Evolutionary conservation across 2,888 invertebrate genomes (phyloP).

Genomic region (Callyntrura sp.): DNA sequence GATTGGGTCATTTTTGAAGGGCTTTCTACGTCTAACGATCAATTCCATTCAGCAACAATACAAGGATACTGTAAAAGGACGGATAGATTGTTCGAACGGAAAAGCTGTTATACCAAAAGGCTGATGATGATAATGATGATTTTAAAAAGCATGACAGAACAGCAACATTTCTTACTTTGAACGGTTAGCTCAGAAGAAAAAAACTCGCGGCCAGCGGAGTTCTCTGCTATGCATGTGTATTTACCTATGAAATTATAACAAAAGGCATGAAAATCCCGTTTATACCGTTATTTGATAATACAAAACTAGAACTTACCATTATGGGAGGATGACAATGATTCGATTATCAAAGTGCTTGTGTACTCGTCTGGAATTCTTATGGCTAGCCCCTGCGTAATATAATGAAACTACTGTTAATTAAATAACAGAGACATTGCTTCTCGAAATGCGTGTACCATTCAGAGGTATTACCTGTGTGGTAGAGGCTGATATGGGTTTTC

Average conservation of each 20-base stretch:
- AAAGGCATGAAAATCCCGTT: neutral
- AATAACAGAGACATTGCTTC: too few species aligned
- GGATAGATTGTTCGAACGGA: too few species aligned
- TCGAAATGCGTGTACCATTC: too few species aligned
- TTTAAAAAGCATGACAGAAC: too few species aligned
- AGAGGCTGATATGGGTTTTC: slow-evolving; percentile 87
- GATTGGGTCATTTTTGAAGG: slow-evolving; percentile 59
- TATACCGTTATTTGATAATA: neutral
- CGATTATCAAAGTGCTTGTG: slow-evolving; percentile 94
- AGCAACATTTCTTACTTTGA: slow-evolving; percentile 92
- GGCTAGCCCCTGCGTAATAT: slow-evolving; percentile 80
- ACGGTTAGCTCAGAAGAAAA: slow-evolving; percentile 93
- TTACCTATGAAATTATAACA: slow-evolving; percentile 87
- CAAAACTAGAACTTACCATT: slow-evolving; percentile 89
- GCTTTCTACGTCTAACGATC: slow-evolving; percentile 46
- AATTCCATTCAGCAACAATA: slow-evolving; percentile 28
- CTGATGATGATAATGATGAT: too few species aligned
- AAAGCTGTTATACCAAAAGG: too few species aligned
- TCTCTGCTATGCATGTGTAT: slow-evolving; percentile 94
- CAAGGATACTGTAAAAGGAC: neutral
- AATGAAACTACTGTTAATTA: slow-evolving; percentile 11
- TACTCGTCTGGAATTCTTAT: slow-evolving; percentile 89
- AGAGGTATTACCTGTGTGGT: slow-evolving; percentile 72
- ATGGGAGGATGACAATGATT: slow-evolving; percentile 93
- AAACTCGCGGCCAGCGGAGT: slow-evolving; percentile 92